Evolutionary conservation across 1,140 invertebrate species (phyloP), one percentile per base, ranked within the genome.

Genomic region (Aricia agestis): DNA sequence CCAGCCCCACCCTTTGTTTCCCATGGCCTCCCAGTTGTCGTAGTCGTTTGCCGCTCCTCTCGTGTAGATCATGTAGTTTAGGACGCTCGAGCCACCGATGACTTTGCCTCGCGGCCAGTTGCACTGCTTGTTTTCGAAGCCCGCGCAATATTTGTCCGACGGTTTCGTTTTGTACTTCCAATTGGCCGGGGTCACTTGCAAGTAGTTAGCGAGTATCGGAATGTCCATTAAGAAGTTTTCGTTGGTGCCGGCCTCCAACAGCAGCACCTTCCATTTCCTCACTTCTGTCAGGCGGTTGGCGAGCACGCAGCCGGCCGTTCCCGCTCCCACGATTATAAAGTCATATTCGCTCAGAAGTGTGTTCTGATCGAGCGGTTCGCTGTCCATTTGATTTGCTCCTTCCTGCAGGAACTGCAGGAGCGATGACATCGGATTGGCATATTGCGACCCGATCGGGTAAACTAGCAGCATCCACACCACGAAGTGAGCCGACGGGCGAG

Each of bases 61-160:
- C 0, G 97, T 96, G 76, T 98, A 97, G 58, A 98, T 96, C 97
- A 98, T 97, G 73, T 97, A 97, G 82, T 98, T 98, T 0, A 98
- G 86, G 0, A 96, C 95, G 63, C 95, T 96, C 0, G 95, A 97
- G 1, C 97, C 97, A 9, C 97, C 97, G 78, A 97, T 93, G 0
- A 96, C 95, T 84, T 96, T 96, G 2, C 95, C 95, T 67, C 95
- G 89, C 0, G 96, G 95, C 94, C 94, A 96, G 70, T 95, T 94
- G 81, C 96, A 94, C 32, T 91, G 91, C 69, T 93, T 91, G 67
- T 94, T 93, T 67, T 93, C 92, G 80, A 93, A 93, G 2, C 92
- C 93, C 15, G 91, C 87, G 71, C 93, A 93, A 71, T 92, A 92
- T 69, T 84, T 91, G 11, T 90, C 85, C 2, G 93, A 94, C 0